Base-by-base conservation (phyloP, 2,113 vertebrate species). In the Mustela nigripes region DNA sequence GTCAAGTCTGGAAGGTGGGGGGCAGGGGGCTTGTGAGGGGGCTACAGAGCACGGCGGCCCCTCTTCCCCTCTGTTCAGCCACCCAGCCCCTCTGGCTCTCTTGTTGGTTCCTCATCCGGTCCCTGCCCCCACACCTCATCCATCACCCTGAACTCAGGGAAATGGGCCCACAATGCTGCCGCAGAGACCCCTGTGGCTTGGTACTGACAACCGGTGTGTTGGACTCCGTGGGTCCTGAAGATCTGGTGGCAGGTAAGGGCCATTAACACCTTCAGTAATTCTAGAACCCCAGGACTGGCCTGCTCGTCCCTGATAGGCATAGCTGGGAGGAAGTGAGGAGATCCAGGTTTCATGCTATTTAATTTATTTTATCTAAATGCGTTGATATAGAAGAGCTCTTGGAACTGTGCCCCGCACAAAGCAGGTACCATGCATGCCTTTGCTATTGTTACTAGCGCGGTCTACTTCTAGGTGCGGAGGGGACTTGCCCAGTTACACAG, bases 191-290 rank as follows among this genome's bases (percentile, higher is more conserved):
- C 60, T 28, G 42, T 7, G 74, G 71, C 80, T 82, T 45, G 15
- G 83, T 81, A 80, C 95, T 62, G 86, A 95, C 86, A 89, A 83
- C 1, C 1, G 0, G n/a, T n/a, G n/a, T n/a, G n/a, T n/a, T n/a
- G n/a, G 79, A 42, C 39, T 82, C 56, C 7, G 0, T 65, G 53
- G 63, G 36, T 39, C 80, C 88, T 92, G 84, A 85, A 76, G 87
- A 73, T 87, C 50, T 36, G 92, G 63, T 28, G 73, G 65, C 71
- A 90, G 95, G 96, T 95, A 94, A 97, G 53, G 21, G 58, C 65
- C 84, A 85, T 96, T 97, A 97, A 62, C 60, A 48, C 95, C 84
- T 94, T 63, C 45, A 76, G 88, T 97, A 92, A 94, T 98, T 85
- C 85, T 1, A 10, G 80, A 87, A 31, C 45, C 50, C 89, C 45